Conservation (phyloP, 2,113 vertebrate genomes). For the Laterallus jamaicensis region DNA sequence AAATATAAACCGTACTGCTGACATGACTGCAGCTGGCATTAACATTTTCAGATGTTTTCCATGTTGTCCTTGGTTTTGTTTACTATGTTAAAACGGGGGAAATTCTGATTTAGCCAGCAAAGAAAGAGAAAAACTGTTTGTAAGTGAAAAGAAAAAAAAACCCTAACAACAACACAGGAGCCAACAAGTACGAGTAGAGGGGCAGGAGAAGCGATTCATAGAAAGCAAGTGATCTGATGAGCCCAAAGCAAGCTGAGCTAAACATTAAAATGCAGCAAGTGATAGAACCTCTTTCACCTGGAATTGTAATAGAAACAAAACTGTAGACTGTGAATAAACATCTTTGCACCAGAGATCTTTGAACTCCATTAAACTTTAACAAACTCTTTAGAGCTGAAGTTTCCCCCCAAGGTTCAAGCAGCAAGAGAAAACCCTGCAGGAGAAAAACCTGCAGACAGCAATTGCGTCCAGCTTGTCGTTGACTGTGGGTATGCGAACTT, state of each 20-base stretch:
- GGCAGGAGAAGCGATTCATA: background rate
- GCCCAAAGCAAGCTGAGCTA: background rate
- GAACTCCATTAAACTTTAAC: background rate
- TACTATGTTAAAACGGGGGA: slow-evolving; percentile 15
- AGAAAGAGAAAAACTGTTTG: background rate
- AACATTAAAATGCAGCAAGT: background rate
- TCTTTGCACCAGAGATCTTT: background rate
- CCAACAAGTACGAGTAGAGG: background rate
- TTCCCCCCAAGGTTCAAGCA: background rate
- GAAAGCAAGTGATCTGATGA: background rate
- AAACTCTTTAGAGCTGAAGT: background rate
- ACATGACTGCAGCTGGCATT: slow-evolving; percentile 55
- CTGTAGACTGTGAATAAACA: background rate
- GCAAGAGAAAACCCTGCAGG: background rate
- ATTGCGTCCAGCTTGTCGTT: background rate
- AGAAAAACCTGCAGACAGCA: background rate
- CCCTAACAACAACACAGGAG: background rate
- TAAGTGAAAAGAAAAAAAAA: background rate
- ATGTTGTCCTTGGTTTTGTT: slow-evolving; percentile 58
- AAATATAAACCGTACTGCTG: slow-evolving; percentile 66
- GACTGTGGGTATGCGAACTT: background rate
- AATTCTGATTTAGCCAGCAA: slow-evolving; percentile 12
- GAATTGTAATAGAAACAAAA: background rate
- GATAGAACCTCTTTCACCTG: background rate
- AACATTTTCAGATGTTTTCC: slow-evolving; percentile 68